Percentiles rank a stretch among this genome's conserved stretches.
These are phyloP conservation scores for Mormyrops boulengeri DNA, from an alignment of 2,797 vertebrate genomes.

Conservation along the genomic window DNA sequence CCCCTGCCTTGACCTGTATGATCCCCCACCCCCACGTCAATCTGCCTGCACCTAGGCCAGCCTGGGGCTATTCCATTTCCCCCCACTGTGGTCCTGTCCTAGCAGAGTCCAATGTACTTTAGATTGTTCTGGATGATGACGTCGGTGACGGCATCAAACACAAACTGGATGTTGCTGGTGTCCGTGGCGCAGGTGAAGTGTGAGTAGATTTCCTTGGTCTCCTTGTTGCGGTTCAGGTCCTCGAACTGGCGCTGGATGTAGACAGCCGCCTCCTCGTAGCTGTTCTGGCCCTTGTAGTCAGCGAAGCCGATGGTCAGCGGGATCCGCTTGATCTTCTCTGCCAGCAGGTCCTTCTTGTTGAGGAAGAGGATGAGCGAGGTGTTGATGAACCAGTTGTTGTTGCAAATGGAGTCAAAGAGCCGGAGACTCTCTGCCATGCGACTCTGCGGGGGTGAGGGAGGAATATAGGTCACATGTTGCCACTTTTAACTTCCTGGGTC, in stretches of 20 bases:
- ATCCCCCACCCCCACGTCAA: neutral
- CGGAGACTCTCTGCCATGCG: constrained; percentile 21
- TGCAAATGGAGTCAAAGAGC: constrained; percentile 67
- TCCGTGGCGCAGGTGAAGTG: constrained; percentile 99
- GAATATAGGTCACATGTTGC: neutral
- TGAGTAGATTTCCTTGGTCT: constrained; percentile 99
- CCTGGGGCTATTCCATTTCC: neutral
- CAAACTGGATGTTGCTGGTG: constrained; percentile 99
- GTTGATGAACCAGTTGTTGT: constrained; percentile 81
- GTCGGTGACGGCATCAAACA: constrained; percentile 98
- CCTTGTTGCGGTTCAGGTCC: constrained; percentile 99
- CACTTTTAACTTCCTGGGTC: neutral
- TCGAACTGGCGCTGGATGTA: constrained; percentile 98
- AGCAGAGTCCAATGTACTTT: constrained; percentile 98
- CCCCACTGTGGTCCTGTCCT: constrained; percentile 51
- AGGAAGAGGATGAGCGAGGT: constrained; percentile 94
- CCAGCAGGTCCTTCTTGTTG: constrained; percentile 99
- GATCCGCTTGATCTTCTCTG: constrained; percentile 97
- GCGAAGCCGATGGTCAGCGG: constrained; percentile 94
- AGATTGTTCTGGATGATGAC: constrained; percentile 99
- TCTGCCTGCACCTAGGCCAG: neutral
- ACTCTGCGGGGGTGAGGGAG: constrained; percentile 41
- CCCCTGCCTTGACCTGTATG: neutral
- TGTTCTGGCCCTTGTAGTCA: constrained; percentile 97
- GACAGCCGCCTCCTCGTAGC: constrained; percentile 95